Evolutionary conservation across 2,888 invertebrate species (phyloP).

Genomic region (Anorthoa munda): DNA sequence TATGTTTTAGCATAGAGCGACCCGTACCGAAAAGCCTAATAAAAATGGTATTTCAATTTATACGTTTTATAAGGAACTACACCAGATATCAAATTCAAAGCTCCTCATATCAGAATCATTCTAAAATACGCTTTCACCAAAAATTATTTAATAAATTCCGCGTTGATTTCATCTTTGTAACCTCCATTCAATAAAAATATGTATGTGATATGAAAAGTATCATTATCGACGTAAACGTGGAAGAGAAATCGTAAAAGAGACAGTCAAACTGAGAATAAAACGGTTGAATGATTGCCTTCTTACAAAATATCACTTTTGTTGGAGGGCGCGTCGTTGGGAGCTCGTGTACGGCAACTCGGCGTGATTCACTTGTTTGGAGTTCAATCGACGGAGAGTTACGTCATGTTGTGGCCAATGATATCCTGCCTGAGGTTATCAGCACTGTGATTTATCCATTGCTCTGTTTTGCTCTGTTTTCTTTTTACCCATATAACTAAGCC

Average conservation of each 20-base stretch:
- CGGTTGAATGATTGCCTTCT: constrained; percentile 65
- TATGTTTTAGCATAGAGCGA: no score
- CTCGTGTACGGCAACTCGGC: constrained; percentile 35
- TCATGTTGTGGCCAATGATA: constrained; percentile 45
- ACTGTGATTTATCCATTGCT: constrained; percentile 39
- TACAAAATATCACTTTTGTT: constrained; percentile 69
- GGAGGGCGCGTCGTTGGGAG: constrained; percentile 57
- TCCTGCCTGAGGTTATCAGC: constrained; percentile 35
- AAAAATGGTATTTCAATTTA: no score
- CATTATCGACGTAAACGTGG: constrained; percentile 60
- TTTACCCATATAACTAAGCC: constrained; percentile 25
- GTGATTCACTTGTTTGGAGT: constrained; percentile 60
- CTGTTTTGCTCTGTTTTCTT: constrained; percentile 15
- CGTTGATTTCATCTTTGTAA: no score
- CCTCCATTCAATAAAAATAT: constrained; percentile 55
- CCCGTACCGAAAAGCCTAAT: no score
- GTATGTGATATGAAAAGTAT: constrained; percentile 54
- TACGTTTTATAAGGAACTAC: no score
- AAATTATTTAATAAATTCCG: no score
- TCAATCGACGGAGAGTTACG: constrained; percentile 59
- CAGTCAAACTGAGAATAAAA: constrained; percentile 64
- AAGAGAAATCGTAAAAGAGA: constrained; percentile 63
- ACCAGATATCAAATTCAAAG: no score
- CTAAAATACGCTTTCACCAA: no score
- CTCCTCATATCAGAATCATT: no score